Conservation (phyloP, 1,140 invertebrate genomes). For the Cherax quadricarinatus region DNA sequence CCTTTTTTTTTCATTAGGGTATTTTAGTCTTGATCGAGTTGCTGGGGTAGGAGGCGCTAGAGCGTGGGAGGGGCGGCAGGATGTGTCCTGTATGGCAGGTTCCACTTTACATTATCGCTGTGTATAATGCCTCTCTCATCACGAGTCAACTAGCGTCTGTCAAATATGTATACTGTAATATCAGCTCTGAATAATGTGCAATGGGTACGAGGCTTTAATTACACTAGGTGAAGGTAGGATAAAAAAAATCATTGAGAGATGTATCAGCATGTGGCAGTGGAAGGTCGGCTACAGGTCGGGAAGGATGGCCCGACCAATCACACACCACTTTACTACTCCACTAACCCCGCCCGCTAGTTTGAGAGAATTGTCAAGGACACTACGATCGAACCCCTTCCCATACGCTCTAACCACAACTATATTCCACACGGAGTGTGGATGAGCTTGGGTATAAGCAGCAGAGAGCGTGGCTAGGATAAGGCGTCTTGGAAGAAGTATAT, state of each 20-base stretch:
- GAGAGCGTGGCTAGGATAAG: no score
- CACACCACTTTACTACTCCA: neutral
- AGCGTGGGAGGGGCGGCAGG: conserved; percentile 6
- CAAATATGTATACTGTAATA: no score
- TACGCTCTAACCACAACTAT: no score
- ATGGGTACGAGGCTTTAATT: no score
- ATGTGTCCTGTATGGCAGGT: neutral
- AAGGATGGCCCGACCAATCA: conserved; percentile 19
- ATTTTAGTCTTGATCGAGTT: conserved; percentile 24
- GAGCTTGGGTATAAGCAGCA: no score
- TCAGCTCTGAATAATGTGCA: no score
- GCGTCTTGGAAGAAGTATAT: no score
- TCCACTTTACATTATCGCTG: neutral
- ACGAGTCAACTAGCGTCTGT: no score
- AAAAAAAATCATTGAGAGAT: neutral
- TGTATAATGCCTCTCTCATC: no score
- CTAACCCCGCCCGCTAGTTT: neutral
- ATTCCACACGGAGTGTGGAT: no score
- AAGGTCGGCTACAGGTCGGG: conserved; percentile 23
- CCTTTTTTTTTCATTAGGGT: neutral
- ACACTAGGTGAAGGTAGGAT: neutral
- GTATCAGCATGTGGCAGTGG: neutral
- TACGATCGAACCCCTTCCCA: no score
- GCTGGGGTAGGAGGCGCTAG: neutral
- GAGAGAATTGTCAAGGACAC: no score